Evolutionary conservation across 2,113 vertebrate genomes (phyloP), one percentile per base, ranked within the genome.

Genomic region (Turnix velox): DNA sequence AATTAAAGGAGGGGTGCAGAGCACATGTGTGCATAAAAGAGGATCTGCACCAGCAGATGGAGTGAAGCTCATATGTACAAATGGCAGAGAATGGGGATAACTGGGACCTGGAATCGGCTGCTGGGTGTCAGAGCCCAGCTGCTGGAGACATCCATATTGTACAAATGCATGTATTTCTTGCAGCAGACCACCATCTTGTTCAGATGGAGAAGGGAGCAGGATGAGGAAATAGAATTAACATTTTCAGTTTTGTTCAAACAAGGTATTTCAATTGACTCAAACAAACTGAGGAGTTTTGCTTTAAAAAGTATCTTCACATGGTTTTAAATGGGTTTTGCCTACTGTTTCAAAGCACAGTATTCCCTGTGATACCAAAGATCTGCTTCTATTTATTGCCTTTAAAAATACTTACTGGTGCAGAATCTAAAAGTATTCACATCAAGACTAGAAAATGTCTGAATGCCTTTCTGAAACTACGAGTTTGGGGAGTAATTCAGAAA

Each of bases 401-500:
- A 76, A 49, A 84, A 94, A 90, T 93, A 67, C n/a, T 86, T 65
- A 67, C 61, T 72, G 23, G 33, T 84, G 72, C 22, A 51, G 25
- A 61, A 88, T 92, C 73, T 87, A 61, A 75, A 92, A 90, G 46
- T 74, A 76, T 77, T 90, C 15, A 4, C 58, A 90, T 77, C 67
- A 79, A 66, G 49, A 90, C 37, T 3, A 84, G 69, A 92, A 93
- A 93, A 90, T 23, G 15, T 91, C 52, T 88, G 68, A 90, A 88
- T 81, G 62, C 27, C 40, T 84, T 90, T 78, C 80, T 75, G 73
- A 90, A 95, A 72, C 43, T 86, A 72, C n/a, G 88, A 59, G 76
- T 90, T 88, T 88, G 76, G 43, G n/a, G 65, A 90, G 61, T 93
- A 88, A 86, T 93, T 90, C 73, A 88, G 85, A 90, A 85, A 95